phyloP scores from a whole-genome alignment of 35 echinoderm and acorn worm species.

The Heliocidaris erythrogramma region DNA sequence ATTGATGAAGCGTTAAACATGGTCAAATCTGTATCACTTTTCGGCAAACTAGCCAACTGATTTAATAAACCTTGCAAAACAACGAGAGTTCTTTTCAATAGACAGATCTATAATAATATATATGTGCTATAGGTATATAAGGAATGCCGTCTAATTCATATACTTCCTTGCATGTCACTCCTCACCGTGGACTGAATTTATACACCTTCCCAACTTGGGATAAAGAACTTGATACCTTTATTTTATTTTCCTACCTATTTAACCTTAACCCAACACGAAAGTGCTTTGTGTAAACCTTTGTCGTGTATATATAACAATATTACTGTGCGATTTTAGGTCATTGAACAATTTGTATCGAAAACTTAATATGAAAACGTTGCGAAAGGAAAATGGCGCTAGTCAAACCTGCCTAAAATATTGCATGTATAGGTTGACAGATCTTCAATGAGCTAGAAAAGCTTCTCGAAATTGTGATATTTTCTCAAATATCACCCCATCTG shows the following conservation, averaged over 20 bases:
- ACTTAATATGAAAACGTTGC: neutral
- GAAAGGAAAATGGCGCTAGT: neutral
- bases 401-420: neutral
- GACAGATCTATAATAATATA: neutral
- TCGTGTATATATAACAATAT: neutral
- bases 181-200: neutral
- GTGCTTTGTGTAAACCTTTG: neutral
- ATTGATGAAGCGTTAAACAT: too few relatives aligned
- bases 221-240: neutral
- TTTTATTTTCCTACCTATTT: neutral
- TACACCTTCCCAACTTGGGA: neutral
- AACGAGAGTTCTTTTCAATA: too few relatives aligned
- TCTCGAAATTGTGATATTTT: too few relatives aligned
- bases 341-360: neutral
- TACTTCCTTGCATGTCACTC: too few relatives aligned
- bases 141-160: neutral
- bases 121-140: neutral
- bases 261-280: neutral
- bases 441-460: too few relatives aligned
- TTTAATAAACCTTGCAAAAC: too few relatives aligned
- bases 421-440: too few relatives aligned
- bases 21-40: too few relatives aligned
- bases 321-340: neutral
- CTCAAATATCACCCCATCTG: too few relatives aligned
- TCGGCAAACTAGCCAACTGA: too few relatives aligned